These are phyloP conservation scores for Hololepta plana DNA, from an alignment of 2,888 invertebrate species.

Conservation along the genomic window DNA sequence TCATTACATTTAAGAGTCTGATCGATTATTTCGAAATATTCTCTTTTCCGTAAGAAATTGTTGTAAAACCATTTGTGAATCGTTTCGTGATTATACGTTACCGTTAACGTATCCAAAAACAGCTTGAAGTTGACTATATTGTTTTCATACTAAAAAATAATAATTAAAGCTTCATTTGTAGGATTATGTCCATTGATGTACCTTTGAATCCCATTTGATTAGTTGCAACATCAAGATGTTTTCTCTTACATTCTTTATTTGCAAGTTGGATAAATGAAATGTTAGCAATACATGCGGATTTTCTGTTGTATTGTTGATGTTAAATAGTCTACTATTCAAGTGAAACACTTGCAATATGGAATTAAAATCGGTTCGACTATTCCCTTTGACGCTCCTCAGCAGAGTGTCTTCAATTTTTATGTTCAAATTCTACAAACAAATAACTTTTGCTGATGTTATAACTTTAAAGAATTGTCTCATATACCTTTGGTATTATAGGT, in stretches of 20 bases:
- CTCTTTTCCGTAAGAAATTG: conserved; percentile 29
- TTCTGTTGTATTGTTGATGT: not conserved
- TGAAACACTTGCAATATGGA: conserved; percentile 20
- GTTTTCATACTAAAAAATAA: conserved; percentile 33
- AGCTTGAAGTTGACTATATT: conserved; percentile 45
- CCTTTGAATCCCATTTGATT: conserved; percentile 46
- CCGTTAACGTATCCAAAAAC: conserved; percentile 47
- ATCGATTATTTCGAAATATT: too few relatives aligned
- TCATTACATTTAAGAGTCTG: too few relatives aligned
- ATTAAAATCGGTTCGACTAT: conserved; percentile 49
- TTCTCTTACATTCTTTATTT: conserved; percentile 39
- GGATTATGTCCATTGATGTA: conserved; percentile 15
- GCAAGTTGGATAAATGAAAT: conserved; percentile 42
- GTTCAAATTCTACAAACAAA: conserved; percentile 40
- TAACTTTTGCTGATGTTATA: too few relatives aligned
- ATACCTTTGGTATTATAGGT: conserved; percentile 66
- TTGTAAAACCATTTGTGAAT: conserved; percentile 36
- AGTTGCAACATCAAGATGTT: conserved; percentile 36
- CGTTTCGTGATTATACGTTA: conserved; percentile 47
- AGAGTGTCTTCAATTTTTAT: conserved; percentile 54
- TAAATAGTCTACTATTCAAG: conserved; percentile 5
- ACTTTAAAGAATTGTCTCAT: too few relatives aligned
- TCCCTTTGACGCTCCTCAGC: conserved; percentile 48
- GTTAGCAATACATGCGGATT: conserved; percentile 41
- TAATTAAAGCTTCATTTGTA: conserved; percentile 1